These are phyloP conservation scores for Hycleus phaleratus DNA, from an alignment of 1,140 invertebrate species.

Conservation along the genomic window DNA sequence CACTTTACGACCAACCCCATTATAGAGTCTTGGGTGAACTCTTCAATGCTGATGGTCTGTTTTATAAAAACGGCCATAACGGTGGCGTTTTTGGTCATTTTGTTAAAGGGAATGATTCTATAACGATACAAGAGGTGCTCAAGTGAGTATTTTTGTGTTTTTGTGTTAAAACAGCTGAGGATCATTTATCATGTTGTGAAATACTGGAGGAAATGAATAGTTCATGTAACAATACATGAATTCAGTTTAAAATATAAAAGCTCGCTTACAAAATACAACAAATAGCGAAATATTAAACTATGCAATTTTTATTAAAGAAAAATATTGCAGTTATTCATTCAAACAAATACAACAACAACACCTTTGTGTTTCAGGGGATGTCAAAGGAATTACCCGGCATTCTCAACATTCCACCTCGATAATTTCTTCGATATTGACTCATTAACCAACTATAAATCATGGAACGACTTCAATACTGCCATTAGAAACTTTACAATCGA, in stretches of 20 bases:
- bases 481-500: conserved; percentile 41
- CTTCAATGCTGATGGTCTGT: conserved; percentile 52
- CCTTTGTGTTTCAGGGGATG: conserved; percentile 52
- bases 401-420: conserved; percentile 62
- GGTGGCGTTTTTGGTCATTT: conserved; percentile 52
- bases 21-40: conserved; percentile 51
- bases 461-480: conserved; percentile 48
- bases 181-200: not conserved
- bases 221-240: too few species aligned
- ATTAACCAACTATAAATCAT: conserved; percentile 51
- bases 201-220: not conserved
- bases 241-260: too few species aligned
- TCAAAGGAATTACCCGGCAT: conserved; percentile 57
- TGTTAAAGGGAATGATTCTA: conserved; percentile 31
- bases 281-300: not conserved
- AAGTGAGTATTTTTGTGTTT: conserved; percentile 28
- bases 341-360: not conserved
- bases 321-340: not conserved
- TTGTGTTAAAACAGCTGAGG: not conserved
- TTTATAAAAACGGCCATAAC: conserved; percentile 37
- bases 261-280: too few species aligned
- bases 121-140: conserved; percentile 33
- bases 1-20: conserved; percentile 51
- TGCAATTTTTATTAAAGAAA: not conserved
- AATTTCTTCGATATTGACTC: conserved; percentile 30